phyloP scores from a whole-genome alignment of 2,888 invertebrate genomes.

The Heliconius erato region DNA sequence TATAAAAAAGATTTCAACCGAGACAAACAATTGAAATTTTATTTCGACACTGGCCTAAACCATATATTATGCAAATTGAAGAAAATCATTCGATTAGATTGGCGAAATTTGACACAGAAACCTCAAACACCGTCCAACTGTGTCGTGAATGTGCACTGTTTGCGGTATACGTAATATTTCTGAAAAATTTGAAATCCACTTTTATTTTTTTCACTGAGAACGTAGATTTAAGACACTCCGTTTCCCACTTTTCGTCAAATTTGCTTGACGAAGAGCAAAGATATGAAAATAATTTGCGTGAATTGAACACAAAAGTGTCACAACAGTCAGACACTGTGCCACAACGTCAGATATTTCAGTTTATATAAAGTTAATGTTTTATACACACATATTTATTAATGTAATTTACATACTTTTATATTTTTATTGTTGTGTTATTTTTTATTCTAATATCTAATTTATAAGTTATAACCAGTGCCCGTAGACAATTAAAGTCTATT shows the following conservation, averaged over 20 bases:
- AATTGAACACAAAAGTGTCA: too few relatives aligned
- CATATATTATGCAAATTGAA: conserved; percentile 2
- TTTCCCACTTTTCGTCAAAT: too few relatives aligned
- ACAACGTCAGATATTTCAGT: too few relatives aligned
- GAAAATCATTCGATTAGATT: conserved; percentile 12
- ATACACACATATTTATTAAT: too few relatives aligned
- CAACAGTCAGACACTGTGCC: too few relatives aligned
- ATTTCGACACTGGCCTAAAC: neutral
- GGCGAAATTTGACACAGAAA: conserved; percentile 40
- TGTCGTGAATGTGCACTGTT: neutral
- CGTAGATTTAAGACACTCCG: too few relatives aligned
- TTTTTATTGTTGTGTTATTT: too few relatives aligned
- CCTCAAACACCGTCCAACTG: conserved; percentile 30
- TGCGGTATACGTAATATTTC: neutral
- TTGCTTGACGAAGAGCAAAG: neutral
- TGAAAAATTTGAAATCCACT: neutral
- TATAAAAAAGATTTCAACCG: neutral
- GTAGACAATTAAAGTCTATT: neutral
- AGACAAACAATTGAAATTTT: neutral
- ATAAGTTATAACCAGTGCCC: neutral
- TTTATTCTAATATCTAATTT: neutral
- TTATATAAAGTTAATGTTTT: too few relatives aligned
- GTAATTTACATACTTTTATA: too few relatives aligned
- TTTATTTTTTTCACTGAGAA: neutral
- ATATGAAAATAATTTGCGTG: neutral